Base-by-base conservation (phyloP, 2,888 invertebrate species). In the Heliothis peltigera region DNA sequence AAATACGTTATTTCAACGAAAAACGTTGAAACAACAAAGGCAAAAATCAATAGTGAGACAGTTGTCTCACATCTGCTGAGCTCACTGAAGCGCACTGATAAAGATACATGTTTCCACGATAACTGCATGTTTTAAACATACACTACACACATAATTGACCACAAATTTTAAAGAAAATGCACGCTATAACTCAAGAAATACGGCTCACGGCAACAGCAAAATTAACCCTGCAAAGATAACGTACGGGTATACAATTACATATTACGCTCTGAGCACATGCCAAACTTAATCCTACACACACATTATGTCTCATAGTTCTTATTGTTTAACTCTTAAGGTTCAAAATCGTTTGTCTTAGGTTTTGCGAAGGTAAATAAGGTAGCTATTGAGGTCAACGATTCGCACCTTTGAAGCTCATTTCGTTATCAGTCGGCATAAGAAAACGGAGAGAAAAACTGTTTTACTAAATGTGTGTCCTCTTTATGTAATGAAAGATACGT, bases 341-440 rank as follows among this genome's bases (percentile, higher is more conserved):
- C 12, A 52, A 57, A 65, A 60, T 79, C 0, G 47, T 19, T 52
- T 70, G 64, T 2, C 32, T 64, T 42, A 54, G 0, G 12, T 17
- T 74, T 59, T 25, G 2, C 17, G 2, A 15, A 15, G 7, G 59
- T 18, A 68, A 48, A 59, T 47, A 43, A 21, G 15, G 43, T 7
- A 56, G 61, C 8, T 86, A 91, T 91, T 90, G 89, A 84, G 93
- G 92, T 91, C 92, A 93, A 90, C 90, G 90, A 84, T 92, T 92
- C 84, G 89, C 92, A 92, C 92, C 92, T 93, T 92, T 88, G 85
- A 87, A 88, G 89, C 87, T 88, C 82, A 87, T 88, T 87, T 83
- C 61, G 80, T 91, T 92, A 92, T 92, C 92, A 85, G 85, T 83
- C 80, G 56, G 60, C 87, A 87, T 88, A 91, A 91, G 91, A 90